phyloP scores from a whole-genome alignment of 2,797 vertebrate genomes.

The Tragopan temminckii region DNA sequence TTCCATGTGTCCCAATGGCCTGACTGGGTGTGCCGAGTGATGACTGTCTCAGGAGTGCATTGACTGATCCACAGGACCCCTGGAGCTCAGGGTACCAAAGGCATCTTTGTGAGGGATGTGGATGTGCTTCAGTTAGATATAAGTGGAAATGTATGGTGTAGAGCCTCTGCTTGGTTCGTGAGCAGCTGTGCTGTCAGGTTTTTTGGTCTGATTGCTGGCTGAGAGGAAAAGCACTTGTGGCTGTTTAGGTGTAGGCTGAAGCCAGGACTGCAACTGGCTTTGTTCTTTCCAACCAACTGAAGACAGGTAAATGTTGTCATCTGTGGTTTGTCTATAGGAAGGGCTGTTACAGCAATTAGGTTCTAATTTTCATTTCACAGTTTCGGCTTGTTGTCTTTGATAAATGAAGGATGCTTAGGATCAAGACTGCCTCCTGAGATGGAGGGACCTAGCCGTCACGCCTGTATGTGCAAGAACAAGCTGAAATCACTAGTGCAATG shows the following conservation, averaged over 20 bases:
- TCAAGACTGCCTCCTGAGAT: not conserved
- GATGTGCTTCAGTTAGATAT: not conserved
- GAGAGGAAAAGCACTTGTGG: not conserved
- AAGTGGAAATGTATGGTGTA: not conserved
- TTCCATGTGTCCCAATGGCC: not conserved
- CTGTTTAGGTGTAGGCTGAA: not conserved
- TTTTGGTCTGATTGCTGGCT: not conserved
- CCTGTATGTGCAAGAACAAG: not conserved
- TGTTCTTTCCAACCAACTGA: not conserved
- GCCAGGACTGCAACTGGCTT: not conserved
- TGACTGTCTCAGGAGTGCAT: not conserved
- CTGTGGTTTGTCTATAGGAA: not conserved
- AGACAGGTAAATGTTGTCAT: not conserved
- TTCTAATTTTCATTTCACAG: conserved; percentile 10
- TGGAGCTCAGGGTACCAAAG: not conserved
- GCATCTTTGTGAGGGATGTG: not conserved
- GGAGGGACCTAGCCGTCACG: not conserved
- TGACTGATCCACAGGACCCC: not conserved
- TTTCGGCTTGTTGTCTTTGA: not conserved
- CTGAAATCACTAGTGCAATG: not conserved
- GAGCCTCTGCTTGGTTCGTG: not conserved
- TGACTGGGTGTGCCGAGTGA: not conserved
- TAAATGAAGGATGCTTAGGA: conserved; percentile 9
- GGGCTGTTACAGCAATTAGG: not conserved
- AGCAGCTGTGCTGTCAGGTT: not conserved